Base-by-base conservation (phyloP, 2,113 vertebrate species). In the Eubucco bourcierii region DNA sequence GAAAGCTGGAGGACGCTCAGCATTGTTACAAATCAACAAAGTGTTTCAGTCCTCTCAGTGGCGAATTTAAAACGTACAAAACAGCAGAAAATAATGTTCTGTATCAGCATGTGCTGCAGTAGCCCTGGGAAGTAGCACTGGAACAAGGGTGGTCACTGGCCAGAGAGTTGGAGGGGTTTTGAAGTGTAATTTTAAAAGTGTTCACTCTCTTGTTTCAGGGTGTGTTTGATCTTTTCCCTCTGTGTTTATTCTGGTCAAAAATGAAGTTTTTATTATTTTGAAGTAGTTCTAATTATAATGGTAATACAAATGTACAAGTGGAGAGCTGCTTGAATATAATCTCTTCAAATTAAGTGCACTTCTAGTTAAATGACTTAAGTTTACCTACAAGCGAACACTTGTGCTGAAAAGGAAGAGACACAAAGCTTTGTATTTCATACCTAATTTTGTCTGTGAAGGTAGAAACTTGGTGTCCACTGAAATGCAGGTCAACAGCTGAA, bases 271-370 rank as follows among this genome's bases (percentile, higher is more conserved):
- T 91, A 88, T 86, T 96, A 23, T 91, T 94, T 95, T 93, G 88
- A 91, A 90, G 79, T 88, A 72, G 79, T 79, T 90, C 65, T 94
- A 96, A 96, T 97, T 96, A 93, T 84, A 80, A 59, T 46, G 56
- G 74, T 70, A 95, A 94, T 94, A 93, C 67, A 95, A 91, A 87
- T 46, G 60, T 92, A 58, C 31, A 75, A 95, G 83, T 86, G 67
- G 84, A 94, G 94, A 97, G 90, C 80, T 92, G 78, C 92, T 94
- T 82, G 90, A 97, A 84, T 90, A 88, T 90, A 86, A 93, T 94
- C 92, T 94, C 95, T 94, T 96, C 89, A 93, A 96, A 96, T 97
- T 97, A 96, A 96, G 90, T 86, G 91, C 84, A 94, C 95, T 96
- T 95, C 80, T 91, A 37, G 64, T 92, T 93, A 94, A 95, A 94